Percentiles rank a stretch among this genome's conserved stretches.
Conservation (phyloP, 2,888 invertebrate species). For the Oxyteleia sp. region DNA sequence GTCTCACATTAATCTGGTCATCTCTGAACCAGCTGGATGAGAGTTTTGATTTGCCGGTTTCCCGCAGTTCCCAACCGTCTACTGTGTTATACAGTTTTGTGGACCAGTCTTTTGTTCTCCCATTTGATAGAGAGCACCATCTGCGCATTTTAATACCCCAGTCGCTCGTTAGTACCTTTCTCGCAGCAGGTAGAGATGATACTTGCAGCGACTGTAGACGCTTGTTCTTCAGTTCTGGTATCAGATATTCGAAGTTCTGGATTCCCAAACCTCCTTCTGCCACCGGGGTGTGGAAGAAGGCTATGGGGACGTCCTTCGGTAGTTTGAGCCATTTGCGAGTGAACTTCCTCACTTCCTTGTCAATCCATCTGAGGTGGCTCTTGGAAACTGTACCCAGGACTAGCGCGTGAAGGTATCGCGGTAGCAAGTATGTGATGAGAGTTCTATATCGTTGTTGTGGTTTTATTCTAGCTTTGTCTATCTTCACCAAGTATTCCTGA, state of each 20-base stretch:
- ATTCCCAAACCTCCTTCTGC: constrained; percentile 77
- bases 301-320: constrained; percentile 79
- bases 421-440: too few species aligned
- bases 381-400: constrained; percentile 79
- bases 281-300: constrained; percentile 80
- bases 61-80: constrained; percentile 74
- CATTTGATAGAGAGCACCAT: too few species aligned
- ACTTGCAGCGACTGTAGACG: too few species aligned
- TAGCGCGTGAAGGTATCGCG: constrained; percentile 63
- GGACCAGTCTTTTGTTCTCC: constrained; percentile 31
- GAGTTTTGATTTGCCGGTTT: constrained; percentile 13
- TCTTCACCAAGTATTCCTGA: background rate
- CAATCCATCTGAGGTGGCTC: constrained; percentile 77
- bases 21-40: constrained; percentile 67
- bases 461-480: background rate
- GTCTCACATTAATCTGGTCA: constrained; percentile 74
- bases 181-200: too few species aligned
- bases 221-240: constrained; percentile 11
- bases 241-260: constrained; percentile 66
- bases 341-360: constrained; percentile 78
- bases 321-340: constrained; percentile 80
- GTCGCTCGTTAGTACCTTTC: too few species aligned
- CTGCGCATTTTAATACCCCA: too few species aligned
- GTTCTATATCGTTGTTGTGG: too few species aligned
- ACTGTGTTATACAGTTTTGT: constrained; percentile 64